Conservation (phyloP, 2,113 vertebrate genomes). For the Poecile atricapillus region DNA sequence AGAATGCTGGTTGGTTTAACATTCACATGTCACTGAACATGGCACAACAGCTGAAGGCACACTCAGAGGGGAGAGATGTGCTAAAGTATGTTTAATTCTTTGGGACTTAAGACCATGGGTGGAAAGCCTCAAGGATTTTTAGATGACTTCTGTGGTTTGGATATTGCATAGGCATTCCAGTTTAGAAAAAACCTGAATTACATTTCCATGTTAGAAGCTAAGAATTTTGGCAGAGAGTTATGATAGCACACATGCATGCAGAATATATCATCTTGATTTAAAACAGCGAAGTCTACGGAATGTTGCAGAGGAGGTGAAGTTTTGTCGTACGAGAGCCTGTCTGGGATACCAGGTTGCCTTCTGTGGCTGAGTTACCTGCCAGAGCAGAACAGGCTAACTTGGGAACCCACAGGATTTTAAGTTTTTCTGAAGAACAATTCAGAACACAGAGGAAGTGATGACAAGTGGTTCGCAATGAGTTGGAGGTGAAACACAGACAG, state of each 20-base stretch:
- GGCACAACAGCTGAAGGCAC: neutral
- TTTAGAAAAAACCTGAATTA: neutral
- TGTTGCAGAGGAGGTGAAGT: neutral
- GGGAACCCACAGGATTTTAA: neutral
- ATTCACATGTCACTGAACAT: rapidly evolving
- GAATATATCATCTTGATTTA: neutral
- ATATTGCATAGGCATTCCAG: neutral
- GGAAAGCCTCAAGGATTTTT: neutral
- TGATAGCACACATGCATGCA: rapidly evolving
- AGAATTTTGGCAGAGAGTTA: neutral
- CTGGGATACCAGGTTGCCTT: neutral
- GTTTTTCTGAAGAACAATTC: neutral
- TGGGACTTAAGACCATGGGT: neutral
- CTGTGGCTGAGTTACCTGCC: neutral
- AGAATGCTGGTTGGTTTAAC: neutral
- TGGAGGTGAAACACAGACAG: neutral
- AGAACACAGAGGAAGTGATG: neutral
- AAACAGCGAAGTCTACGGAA: neutral
- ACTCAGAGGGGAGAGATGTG: neutral
- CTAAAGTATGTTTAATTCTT: neutral
- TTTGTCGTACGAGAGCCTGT: neutral
- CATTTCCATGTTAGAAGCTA: neutral
- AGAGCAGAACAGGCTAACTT: neutral
- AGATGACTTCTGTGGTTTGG: neutral
- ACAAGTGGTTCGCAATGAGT: neutral